Conservation (phyloP, 2,113 vertebrate genomes). For the Trinectes maculatus region DNA sequence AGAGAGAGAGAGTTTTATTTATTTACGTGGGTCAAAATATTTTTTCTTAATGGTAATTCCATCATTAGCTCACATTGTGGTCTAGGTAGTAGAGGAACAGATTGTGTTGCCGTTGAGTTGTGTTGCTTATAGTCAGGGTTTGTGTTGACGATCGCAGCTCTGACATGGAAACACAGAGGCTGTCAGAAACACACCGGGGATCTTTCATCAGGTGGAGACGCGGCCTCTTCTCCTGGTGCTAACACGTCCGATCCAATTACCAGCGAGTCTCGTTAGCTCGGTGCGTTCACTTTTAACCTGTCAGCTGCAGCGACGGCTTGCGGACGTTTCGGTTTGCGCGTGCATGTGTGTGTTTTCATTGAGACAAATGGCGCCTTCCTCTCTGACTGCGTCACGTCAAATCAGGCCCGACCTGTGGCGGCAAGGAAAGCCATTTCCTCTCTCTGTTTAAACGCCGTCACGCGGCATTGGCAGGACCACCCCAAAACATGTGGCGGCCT, state of each 20-base stretch:
- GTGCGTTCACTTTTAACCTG: conserved; percentile 21
- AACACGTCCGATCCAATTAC: conserved; percentile 43
- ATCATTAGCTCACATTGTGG: no score
- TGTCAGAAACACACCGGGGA: conserved; percentile 20
- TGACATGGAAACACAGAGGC: conserved; percentile 8
- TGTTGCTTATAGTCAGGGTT: conserved; percentile 17
- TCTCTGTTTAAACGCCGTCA: conserved; percentile 52
- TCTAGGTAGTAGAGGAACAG: no score
- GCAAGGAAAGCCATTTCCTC: conserved; percentile 67
- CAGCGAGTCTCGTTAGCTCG: conserved; percentile 44
- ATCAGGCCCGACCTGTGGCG: conserved; percentile 56
- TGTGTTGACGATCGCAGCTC: conserved; percentile 11
- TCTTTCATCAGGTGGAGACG: conserved; percentile 23
- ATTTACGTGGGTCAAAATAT: no score
- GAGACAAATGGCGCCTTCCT: conserved; percentile 43
- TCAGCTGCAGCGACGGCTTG: conserved; percentile 38
- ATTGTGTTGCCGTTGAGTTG: no score
- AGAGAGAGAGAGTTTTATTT: no score
- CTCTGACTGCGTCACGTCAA: conserved; percentile 66
- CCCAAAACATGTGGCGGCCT: conserved; percentile 42
- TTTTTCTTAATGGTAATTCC: no score
- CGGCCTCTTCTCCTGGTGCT: conserved; percentile 11
- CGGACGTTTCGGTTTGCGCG: not conserved
- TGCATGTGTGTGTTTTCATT: conserved; percentile 18
- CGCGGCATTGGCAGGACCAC: conserved; percentile 47